Conservation (phyloP, 2,888 invertebrate genomes). For the Rhimphoctona megacephalus region DNA sequence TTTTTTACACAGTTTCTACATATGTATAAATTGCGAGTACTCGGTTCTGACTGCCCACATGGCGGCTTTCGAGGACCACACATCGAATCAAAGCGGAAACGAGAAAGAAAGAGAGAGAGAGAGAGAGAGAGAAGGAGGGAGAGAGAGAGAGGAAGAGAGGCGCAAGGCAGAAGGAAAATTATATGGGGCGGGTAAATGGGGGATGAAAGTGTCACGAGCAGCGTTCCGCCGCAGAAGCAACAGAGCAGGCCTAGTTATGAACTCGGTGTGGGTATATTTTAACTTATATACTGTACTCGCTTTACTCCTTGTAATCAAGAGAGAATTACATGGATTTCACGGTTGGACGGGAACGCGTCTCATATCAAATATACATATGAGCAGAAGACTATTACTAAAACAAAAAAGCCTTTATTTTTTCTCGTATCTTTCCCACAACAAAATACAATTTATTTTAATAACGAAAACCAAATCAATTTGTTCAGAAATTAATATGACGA, state of each 20-base stretch:
- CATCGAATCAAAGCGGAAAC: neutral
- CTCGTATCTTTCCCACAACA: neutral
- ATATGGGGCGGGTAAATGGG: constrained; percentile 80
- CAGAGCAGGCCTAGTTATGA: constrained; percentile 82
- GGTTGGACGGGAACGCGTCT: neutral
- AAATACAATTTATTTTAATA: neutral
- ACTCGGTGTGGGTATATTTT: constrained; percentile 68
- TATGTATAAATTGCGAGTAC: constrained; percentile 15
- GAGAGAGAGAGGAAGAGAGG: constrained; percentile 18
- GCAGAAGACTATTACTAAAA: neutral
- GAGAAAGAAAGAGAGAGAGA: neutral
- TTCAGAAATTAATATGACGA: neutral
- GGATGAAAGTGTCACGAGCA: constrained; percentile 84
- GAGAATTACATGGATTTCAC: constrained; percentile 65
- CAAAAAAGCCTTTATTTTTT: neutral
- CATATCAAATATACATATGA: neutral
- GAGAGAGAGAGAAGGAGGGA: constrained; percentile 37
- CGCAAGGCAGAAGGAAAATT: constrained; percentile 59
- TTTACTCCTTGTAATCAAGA: constrained; percentile 60
- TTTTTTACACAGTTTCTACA: constrained; percentile 4
- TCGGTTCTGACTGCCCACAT: constrained; percentile 58
- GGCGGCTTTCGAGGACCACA: constrained; percentile 25
- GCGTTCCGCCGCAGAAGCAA: constrained; percentile 73
- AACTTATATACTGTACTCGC: constrained; percentile 38
- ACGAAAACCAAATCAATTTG: neutral